Evolutionary conservation across 2,797 vertebrate species (phyloP), one percentile per base, ranked within the genome.

Genomic region (Tragelaphus eurycerus): DNA sequence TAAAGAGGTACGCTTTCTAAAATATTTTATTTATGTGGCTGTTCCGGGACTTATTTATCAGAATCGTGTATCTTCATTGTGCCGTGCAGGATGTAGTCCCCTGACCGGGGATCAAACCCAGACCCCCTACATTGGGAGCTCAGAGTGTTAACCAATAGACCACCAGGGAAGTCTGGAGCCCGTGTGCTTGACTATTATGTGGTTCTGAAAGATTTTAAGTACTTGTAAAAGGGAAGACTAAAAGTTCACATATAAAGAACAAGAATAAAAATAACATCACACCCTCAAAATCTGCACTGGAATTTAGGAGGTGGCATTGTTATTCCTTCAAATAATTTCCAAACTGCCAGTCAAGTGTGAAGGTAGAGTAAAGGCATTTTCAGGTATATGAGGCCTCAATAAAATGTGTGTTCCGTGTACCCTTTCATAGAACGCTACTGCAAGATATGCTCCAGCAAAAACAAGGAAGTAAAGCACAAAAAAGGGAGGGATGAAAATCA

Each of bases 161-260:
- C 38, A 46, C 21, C 71, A 76, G 71, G 71, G 71, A 46, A 43
- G 38, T 43, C 23, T 27, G 71, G 38, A 46, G 15, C n/a, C 87
- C 16, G 0, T 0, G 27, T 13, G 38, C 15, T 27, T 27, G 2
- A 64, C 38, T 6, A 54, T 1, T 48, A 5, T 0, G 11, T 23
- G 19, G 10, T 29, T 55, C 88, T 64, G 27, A 67, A 55, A 55
- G 14, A 48, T 52, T 1, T 15, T 57, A 67, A 52, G 31, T 21
- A 14, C 74, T 71, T 46, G 57, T 52, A 15, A 78, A 54, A 46
- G 1, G 52, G 4, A 50, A 23, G 84, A n/a, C 16, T 14, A 48
- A 6, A 7, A 10, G 31, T 52, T 48, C 29, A 31, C 34, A 3
- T 15, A 86, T 13, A 29, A 81, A 84, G 25, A 38, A 79, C 92